Evolutionary conservation across 1,140 invertebrate genomes (phyloP).

Genomic region (Meloidogyne exigua): DNA sequence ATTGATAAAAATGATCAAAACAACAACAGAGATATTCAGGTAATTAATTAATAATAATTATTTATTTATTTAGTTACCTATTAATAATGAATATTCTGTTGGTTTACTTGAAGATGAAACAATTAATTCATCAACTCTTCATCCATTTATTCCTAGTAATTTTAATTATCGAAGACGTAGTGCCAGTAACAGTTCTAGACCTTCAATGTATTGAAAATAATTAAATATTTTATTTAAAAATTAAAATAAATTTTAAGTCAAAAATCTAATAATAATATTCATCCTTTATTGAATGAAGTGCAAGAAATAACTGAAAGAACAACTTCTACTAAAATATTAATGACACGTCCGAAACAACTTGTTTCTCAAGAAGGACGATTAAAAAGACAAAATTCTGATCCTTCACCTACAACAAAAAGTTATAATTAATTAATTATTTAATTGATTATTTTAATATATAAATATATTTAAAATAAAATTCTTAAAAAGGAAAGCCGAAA

Average conservation of each 20-base stretch:
- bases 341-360: slow-evolving; percentile 8
- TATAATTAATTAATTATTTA: too few species aligned
- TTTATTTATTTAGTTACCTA: neutral
- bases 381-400: slow-evolving; percentile 19
- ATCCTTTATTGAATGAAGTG: neutral
- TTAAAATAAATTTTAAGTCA: neutral
- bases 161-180: neutral
- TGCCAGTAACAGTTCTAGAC: neutral
- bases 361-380: slow-evolving; percentile 3
- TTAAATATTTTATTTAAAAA: neutral
- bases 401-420: slow-evolving; percentile 16
- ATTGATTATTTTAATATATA: too few species aligned
- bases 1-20: neutral
- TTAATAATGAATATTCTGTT: neutral
- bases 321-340: neutral
- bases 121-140: neutral
- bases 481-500: slow-evolving; percentile 14
- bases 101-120: neutral
- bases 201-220: neutral
- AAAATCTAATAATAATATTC: neutral
- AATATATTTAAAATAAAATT: slow-evolving; percentile 3
- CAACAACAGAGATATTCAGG: neutral
- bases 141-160: neutral
- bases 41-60: neutral
- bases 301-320: neutral